These are phyloP conservation scores for Eumerus sabulonum DNA, from an alignment of 2,888 invertebrate species.

Conservation along the genomic window DNA sequence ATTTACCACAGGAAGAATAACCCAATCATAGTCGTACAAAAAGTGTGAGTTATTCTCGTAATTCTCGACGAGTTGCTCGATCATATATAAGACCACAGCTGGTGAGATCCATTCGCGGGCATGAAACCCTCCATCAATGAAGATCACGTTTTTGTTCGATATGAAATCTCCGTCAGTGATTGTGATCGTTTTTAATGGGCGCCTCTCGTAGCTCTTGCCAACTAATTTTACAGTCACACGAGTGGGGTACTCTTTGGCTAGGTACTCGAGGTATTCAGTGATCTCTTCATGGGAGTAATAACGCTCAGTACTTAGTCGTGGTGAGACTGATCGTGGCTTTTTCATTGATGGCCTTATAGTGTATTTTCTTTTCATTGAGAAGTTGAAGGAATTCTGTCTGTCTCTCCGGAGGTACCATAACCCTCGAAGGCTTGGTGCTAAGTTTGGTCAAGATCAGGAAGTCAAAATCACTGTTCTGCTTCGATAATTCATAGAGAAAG, in stretches of 20 bases:
- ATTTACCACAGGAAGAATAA: slow-evolving; percentile 83
- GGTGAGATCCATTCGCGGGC: slow-evolving; percentile 86
- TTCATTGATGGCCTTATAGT: slow-evolving; percentile 69
- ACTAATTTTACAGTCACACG: slow-evolving; percentile 81
- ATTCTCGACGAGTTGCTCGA: slow-evolving; percentile 81
- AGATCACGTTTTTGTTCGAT: slow-evolving; percentile 79
- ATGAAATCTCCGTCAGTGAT: slow-evolving; percentile 80
- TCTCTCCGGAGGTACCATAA: slow-evolving; percentile 73
- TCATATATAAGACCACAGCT: slow-evolving; percentile 81
- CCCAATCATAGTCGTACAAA: slow-evolving; percentile 82
- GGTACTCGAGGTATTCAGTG: slow-evolving; percentile 79
- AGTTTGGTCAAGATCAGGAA: slow-evolving; percentile 71
- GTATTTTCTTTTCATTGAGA: slow-evolving; percentile 63
- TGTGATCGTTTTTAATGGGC: slow-evolving; percentile 82
- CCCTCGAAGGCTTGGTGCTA: slow-evolving; percentile 69
- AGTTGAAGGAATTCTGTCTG: slow-evolving; percentile 69
- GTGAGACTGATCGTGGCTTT: slow-evolving; percentile 71
- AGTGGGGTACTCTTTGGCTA: slow-evolving; percentile 79
- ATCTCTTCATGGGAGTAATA: slow-evolving; percentile 78
- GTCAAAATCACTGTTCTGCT: slow-evolving; percentile 72
- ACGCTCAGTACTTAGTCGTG: slow-evolving; percentile 72
- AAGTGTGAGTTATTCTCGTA: slow-evolving; percentile 78
- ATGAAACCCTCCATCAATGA: slow-evolving; percentile 82
- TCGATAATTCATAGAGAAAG: slow-evolving; percentile 68
- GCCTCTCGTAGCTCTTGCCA: slow-evolving; percentile 82